Conservation (phyloP, 2,888 invertebrate genomes). For the Cremastinae sp. region DNA sequence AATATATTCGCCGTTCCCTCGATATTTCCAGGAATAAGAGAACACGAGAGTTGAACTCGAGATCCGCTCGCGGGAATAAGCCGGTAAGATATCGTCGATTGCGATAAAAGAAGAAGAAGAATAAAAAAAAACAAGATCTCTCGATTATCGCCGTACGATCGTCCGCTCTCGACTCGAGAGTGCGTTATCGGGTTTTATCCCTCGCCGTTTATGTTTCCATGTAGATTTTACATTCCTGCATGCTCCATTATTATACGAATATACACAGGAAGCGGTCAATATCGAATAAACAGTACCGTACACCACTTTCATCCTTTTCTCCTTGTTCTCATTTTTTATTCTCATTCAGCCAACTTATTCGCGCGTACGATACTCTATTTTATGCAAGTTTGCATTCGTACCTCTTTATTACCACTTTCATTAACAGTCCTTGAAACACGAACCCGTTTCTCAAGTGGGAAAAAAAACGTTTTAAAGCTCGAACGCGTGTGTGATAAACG, state of each 20-base stretch:
- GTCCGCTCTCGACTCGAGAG: slow-evolving; percentile 19
- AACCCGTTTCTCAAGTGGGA: background rate
- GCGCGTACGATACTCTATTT: slow-evolving; percentile 50
- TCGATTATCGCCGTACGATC: slow-evolving; percentile 51
- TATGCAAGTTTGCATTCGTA: slow-evolving; percentile 50
- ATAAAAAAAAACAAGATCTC: slow-evolving; percentile 34
- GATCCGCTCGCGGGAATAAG: slow-evolving; percentile 38
- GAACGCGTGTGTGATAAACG: slow-evolving; percentile 32
- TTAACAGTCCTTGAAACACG: slow-evolving; percentile 35
- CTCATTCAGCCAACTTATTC: slow-evolving; percentile 19
- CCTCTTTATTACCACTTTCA: slow-evolving; percentile 35
- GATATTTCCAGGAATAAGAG: slow-evolving; percentile 55
- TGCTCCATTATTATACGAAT: background rate
- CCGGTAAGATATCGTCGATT: slow-evolving; percentile 56
- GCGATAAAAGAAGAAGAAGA: background rate
- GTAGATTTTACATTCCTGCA: background rate
- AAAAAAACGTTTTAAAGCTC: background rate
- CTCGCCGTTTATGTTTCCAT: background rate
- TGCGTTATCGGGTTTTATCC: slow-evolving; percentile 45
- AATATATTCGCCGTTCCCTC: slow-evolving; percentile 18
- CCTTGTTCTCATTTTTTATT: slow-evolving; percentile 17
- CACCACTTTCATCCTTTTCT: slow-evolving; percentile 18
- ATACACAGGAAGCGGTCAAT: slow-evolving; percentile 31
- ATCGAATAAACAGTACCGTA: slow-evolving; percentile 17
- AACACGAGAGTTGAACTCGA: slow-evolving; percentile 35